Evolutionary conservation across 2,797 vertebrate species (phyloP).

Genomic region (Hephaestus fuliginosus): DNA sequence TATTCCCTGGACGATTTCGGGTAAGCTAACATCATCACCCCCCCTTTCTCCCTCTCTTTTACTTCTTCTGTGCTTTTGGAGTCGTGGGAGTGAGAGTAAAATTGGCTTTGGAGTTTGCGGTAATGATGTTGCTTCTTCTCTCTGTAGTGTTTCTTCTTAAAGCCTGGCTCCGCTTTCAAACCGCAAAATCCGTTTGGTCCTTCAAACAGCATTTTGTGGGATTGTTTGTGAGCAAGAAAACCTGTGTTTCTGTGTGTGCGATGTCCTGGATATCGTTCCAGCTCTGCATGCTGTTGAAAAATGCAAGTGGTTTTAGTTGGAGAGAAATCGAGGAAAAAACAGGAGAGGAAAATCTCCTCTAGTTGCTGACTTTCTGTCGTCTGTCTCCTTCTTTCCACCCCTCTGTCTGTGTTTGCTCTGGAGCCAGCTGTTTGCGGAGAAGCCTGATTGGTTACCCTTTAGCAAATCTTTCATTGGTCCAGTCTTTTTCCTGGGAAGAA

Average conservation of each 20-base stretch:
- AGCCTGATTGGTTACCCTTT: conserved; percentile 70
- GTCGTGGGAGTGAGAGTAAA: conserved; percentile 15
- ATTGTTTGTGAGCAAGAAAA: conserved; percentile 32
- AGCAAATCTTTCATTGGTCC: conserved; percentile 69
- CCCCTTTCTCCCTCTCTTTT: conserved; percentile 19
- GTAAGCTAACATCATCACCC: conserved; percentile 80
- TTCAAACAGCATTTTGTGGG: conserved; percentile 16
- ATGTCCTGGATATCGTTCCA: not conserved
- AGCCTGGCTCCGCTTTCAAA: conserved; percentile 60
- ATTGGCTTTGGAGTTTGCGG: conserved; percentile 39
- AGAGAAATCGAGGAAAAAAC: conserved; percentile 38
- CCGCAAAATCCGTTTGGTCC: conserved; percentile 50
- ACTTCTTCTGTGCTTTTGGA: conserved; percentile 11
- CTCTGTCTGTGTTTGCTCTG: conserved; percentile 68
- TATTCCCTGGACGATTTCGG: conserved; percentile 97
- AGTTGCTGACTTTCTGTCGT: conserved; percentile 66
- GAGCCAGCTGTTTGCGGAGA: conserved; percentile 75
- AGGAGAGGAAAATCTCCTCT: conserved; percentile 59
- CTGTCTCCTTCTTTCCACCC: conserved; percentile 62
- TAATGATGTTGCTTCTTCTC: conserved; percentile 40
- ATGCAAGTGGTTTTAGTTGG: conserved; percentile 35
- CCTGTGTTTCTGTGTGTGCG: not conserved
- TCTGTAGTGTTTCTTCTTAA: conserved; percentile 57
- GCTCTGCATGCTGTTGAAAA: conserved; percentile 42
- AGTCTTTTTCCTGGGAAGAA: conserved; percentile 61